Evolutionary conservation across 2,797 vertebrate genomes (phyloP).

Genomic region (Anolis apletophallus): DNA sequence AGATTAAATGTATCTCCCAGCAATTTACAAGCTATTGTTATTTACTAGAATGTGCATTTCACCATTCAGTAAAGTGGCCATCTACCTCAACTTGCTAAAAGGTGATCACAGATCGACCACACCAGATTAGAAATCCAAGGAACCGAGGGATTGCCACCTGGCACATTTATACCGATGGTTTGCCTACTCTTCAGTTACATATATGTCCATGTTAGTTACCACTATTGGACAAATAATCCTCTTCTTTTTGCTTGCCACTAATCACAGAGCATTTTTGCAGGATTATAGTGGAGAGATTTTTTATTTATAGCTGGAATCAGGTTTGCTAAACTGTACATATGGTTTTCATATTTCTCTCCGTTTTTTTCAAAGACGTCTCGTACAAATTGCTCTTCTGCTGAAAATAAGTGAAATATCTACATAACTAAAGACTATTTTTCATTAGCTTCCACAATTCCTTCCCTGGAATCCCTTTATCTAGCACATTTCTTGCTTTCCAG

Average conservation of each 20-base stretch:
- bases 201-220: neutral
- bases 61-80: neutral
- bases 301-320: constrained; percentile 55
- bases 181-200: neutral
- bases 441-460: constrained; percentile 73
- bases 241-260: neutral
- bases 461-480: constrained; percentile 80
- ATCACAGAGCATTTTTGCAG: constrained; percentile 16
- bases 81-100: neutral
- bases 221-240: neutral
- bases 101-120: neutral
- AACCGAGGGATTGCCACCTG: neutral
- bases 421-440: constrained; percentile 72
- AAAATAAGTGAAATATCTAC: constrained; percentile 71
- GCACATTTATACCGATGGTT: neutral
- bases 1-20: neutral
- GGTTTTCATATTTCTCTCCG: constrained; percentile 49
- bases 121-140: neutral
- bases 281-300: constrained; percentile 41
- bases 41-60: neutral
- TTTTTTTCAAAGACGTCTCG: constrained; percentile 46
- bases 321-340: constrained; percentile 39
- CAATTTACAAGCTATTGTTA: neutral
- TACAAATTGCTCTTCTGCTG: constrained; percentile 60
- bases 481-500: constrained; percentile 73